Base-by-base conservation (phyloP, 2,888 invertebrate species). In the Patella ulyssiponensis region DNA sequence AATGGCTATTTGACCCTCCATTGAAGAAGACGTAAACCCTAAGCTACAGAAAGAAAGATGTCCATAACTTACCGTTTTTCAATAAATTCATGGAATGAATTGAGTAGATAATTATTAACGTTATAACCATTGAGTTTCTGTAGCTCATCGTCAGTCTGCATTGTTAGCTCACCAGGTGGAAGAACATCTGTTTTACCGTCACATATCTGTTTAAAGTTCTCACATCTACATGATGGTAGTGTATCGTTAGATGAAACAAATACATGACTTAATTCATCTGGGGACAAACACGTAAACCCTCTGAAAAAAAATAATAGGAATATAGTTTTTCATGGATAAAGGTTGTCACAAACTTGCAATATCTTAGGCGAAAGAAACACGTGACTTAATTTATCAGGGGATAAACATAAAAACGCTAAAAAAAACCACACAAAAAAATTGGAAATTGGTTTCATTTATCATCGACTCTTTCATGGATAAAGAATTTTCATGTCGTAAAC, bases 81-180 rank as follows among this genome's bases (percentile, higher is more conserved):
- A 33, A 84, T 80, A 78, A 86, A 87, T 2, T 84, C 80, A n/a
- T 83, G 73, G 71, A 86, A 88, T 56, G 89, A 90, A 20, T 86
- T 81, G 1, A 91, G 79, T 4, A 92, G 82, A 79, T 90, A 92
- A 5, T 85, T 76, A 9, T 85, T 80, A 17, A 88, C 80, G 72
- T 88, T 80, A 14, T 83, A 79, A 23, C 79, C 80, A 14, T 81
- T 77, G n/a, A 90, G 76, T 75, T 90, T 83, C 76, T 88, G 88
- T 15, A 91, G 64, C 14, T 83, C 83, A 69, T 89, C 86, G 7
- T 84, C 83, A 14, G 86, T 84, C 23, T 80, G 80, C 2, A 84
- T 84, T 0, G 54, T 71, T n/a, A 82, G 73, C 44, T 82, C 78
- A 33, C 81, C 77, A 1, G 86, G 85, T 1, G 82, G 77, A 5